These are phyloP conservation scores for Ascidia mentula DNA, from an alignment of 23 tunicate species.

Conservation along the genomic window DNA sequence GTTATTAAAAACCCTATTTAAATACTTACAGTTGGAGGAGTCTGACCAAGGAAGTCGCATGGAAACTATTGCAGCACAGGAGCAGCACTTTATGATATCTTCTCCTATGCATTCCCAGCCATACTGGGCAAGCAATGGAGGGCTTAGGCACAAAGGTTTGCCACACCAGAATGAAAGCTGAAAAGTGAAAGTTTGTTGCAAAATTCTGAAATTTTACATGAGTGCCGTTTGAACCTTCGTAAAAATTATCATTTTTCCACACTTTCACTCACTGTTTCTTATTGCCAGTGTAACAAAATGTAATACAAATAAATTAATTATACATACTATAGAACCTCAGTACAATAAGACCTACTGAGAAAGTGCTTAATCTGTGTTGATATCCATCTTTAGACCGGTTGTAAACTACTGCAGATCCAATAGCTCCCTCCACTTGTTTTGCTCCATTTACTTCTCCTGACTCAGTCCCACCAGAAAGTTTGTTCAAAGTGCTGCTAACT, in stretches of 20 bases:
- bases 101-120: conserved; percentile 86
- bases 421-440: not conserved
- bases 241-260: not conserved
- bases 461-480: not conserved
- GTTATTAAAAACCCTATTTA: too few species aligned
- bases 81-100: conserved; percentile 58
- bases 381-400: conserved; percentile 41
- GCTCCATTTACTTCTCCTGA: not conserved
- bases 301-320: not conserved
- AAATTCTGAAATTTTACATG: too few species aligned
- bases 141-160: conserved; percentile 71
- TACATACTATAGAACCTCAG: not conserved
- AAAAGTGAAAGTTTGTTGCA: not conserved
- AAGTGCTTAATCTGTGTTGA: conserved; percentile 45
- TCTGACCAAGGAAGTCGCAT: conserved; percentile 65
- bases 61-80: conserved; percentile 51
- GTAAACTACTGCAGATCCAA: not conserved
- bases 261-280: too few species aligned
- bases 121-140: conserved; percentile 69
- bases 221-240: not conserved
- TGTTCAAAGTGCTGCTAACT: conserved; percentile 21
- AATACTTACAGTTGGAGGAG: conserved; percentile 56
- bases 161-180: conserved; percentile 68
- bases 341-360: conserved; percentile 25
- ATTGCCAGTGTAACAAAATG: not conserved